Conservation (phyloP, 2,888 invertebrate genomes). For the Drosophila algonquin region DNA sequence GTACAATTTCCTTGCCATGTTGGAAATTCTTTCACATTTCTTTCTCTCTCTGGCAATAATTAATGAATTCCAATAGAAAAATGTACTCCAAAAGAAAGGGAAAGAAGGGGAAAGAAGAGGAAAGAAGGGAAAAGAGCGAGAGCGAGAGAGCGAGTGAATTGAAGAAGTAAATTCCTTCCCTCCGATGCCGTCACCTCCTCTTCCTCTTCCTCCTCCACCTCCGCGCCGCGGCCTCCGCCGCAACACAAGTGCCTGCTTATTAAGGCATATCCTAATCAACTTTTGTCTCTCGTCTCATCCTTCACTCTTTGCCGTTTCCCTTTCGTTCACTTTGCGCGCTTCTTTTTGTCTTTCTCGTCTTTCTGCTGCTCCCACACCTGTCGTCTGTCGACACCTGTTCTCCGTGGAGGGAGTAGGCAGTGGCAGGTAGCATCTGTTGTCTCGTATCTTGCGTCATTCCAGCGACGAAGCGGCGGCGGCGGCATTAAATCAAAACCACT, state of each 20-base stretch:
- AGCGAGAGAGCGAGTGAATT: not conserved
- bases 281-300: constrained; percentile 13
- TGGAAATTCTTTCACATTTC: too few relatives aligned
- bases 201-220: not conserved
- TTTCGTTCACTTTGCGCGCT: constrained; percentile 17
- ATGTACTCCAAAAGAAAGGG: not conserved
- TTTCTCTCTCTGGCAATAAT: not conserved
- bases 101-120: not conserved
- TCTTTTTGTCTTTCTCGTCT: constrained; percentile 21
- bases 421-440: constrained; percentile 46
- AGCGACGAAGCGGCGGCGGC: constrained; percentile 20
- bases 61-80: not conserved
- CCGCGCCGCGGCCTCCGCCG: too few relatives aligned
- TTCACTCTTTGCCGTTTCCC: constrained; percentile 4
- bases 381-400: constrained; percentile 67
- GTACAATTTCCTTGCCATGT: too few relatives aligned
- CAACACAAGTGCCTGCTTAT: not conserved
- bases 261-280: constrained; percentile 26
- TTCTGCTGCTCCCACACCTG: constrained; percentile 35
- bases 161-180: not conserved
- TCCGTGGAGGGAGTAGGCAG: constrained; percentile 1
- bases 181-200: not conserved
- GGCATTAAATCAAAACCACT: constrained; percentile 75
- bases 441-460: constrained; percentile 44
- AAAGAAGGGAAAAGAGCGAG: not conserved